These are phyloP conservation scores for Acrossocheilus fasciatus DNA, from an alignment of 2,797 vertebrate species.

Conservation along the genomic window DNA sequence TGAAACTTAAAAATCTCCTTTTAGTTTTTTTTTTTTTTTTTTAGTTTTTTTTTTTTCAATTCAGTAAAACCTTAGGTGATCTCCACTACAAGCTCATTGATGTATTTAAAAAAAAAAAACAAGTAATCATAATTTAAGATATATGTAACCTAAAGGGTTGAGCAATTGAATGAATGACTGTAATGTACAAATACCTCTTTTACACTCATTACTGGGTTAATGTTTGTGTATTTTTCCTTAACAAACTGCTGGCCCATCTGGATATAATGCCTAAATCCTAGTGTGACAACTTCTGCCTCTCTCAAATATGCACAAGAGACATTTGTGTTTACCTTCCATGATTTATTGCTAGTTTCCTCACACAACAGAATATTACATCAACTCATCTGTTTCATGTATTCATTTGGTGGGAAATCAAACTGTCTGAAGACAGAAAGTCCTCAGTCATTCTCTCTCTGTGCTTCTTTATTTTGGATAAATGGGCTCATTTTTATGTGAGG, in stretches of 20 bases:
- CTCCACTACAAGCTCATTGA: background rate
- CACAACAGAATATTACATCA: constrained; percentile 19
- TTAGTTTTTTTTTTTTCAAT: background rate
- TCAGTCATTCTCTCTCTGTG: constrained; percentile 2
- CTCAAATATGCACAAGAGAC: constrained; percentile 7
- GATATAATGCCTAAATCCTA: background rate
- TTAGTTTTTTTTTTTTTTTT: background rate
- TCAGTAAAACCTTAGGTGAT: background rate
- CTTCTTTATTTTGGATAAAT: constrained; percentile 7
- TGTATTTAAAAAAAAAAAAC: background rate
- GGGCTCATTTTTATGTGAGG: constrained; percentile 24
- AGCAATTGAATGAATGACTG: background rate
- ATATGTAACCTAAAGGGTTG: background rate
- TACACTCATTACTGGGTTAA: background rate
- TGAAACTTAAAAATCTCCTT: background rate
- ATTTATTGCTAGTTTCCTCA: constrained; percentile 20
- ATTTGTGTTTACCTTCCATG: background rate
- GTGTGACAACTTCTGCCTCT: background rate
- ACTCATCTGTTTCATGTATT: background rate
- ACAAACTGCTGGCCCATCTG: background rate
- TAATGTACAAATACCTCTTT: background rate
- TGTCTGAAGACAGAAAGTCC: background rate
- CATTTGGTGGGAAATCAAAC: constrained; percentile 24
- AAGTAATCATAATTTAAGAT: background rate
- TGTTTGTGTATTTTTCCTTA: background rate